Percentiles rank a stretch among this genome's conserved stretches.
Evolutionary conservation across 1,140 invertebrate genomes (phyloP).

Genomic region (Pogonognathellus flavescens): DNA sequence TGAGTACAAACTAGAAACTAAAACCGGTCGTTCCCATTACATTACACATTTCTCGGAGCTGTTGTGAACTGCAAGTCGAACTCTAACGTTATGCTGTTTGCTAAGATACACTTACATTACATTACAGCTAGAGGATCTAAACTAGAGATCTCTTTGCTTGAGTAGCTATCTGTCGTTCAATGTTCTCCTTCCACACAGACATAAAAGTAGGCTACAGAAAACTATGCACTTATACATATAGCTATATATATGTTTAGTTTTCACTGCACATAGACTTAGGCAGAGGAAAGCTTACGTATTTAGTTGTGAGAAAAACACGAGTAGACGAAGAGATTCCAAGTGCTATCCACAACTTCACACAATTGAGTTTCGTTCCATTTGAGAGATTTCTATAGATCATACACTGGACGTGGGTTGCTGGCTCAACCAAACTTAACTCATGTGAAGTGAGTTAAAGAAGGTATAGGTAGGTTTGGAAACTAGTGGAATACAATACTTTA

Average conservation of each 20-base stretch:
- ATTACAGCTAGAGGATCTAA: neutral
- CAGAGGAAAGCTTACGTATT: neutral
- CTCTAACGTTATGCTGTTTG: constrained; percentile 22
- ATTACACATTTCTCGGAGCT: constrained; percentile 24
- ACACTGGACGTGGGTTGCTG: neutral
- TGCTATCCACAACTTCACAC: constrained; percentile 48
- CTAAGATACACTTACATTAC: constrained; percentile 22
- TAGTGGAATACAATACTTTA: too few relatives aligned
- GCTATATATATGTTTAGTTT: neutral
- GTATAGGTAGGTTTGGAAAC: neutral
- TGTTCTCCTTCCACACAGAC: neutral
- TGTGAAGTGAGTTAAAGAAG: neutral
- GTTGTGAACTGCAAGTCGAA: constrained; percentile 32
- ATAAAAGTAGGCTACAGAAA: constrained; percentile 1
- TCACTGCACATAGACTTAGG: neutral
- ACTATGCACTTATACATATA: too few relatives aligned
- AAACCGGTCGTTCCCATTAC: constrained; percentile 46
- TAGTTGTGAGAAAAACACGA: constrained; percentile 17
- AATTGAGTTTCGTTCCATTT: constrained; percentile 49
- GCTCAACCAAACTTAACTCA: constrained; percentile 9
- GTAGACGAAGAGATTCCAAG: neutral
- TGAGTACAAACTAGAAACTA: constrained; percentile 46
- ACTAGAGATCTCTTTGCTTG: constrained; percentile 18
- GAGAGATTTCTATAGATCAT: constrained; percentile 42
- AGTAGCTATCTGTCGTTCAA: constrained; percentile 1